phyloP scores from a whole-genome alignment of 2,888 invertebrate species.

The Sycophila texana region DNA sequence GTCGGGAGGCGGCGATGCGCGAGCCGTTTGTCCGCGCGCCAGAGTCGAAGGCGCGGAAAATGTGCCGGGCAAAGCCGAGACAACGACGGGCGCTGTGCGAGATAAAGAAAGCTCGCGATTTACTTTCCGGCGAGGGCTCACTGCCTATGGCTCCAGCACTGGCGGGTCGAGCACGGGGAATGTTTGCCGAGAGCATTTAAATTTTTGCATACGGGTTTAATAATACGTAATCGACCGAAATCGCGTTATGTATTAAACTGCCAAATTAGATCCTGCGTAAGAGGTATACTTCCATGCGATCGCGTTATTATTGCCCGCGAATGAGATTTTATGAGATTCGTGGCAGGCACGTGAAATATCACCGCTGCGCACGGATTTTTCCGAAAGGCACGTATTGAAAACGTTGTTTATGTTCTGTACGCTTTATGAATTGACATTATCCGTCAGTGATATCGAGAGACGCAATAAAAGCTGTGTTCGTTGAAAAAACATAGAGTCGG shows the following conservation, averaged over 20 bases:
- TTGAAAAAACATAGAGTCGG: no score
- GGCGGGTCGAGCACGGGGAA: neutral
- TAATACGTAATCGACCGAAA: conserved; percentile 37
- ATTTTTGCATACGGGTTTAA: conserved; percentile 52
- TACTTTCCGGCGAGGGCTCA: conserved; percentile 1
- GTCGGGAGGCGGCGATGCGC: conserved; percentile 10
- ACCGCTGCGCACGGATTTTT: no score
- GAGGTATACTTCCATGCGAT: conserved; percentile 7
- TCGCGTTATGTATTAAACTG: conserved; percentile 30
- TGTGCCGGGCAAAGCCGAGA: neutral
- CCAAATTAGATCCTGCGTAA: conserved; percentile 16
- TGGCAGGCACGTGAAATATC: neutral
- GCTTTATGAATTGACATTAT: no score
- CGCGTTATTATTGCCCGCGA: neutral
- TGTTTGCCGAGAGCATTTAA: conserved; percentile 45
- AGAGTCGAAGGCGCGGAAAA: conserved; percentile 40
- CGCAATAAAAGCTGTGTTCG: no score
- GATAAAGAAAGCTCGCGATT: conserved; percentile 24
- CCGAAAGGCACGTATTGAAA: no score
- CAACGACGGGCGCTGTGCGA: neutral
- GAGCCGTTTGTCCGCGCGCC: neutral
- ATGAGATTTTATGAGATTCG: neutral
- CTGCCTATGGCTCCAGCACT: neutral
- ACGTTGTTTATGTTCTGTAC: no score
- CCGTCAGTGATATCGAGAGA: no score